Base-by-base conservation (phyloP, 2,797 vertebrate genomes). In the Pantherophis vulpinus region DNA sequence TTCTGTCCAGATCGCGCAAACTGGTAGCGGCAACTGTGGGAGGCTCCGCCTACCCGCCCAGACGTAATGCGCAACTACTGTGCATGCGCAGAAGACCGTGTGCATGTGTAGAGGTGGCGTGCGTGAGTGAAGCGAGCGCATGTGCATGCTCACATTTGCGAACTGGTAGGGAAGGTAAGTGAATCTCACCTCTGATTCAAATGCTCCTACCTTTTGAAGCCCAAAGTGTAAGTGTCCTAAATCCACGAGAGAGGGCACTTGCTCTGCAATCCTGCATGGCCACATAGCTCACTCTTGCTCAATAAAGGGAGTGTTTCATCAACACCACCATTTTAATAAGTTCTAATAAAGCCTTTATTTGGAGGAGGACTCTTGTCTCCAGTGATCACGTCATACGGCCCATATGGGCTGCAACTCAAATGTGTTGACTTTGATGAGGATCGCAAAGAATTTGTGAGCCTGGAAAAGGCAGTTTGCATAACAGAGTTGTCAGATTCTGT, bases 331-430 rank as follows among this genome's bases (percentile, higher is more conserved):
- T 70, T 63, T 93, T 61, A 66, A 86, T 91, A 32, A n/a, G 32
- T 89, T 91, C 25, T 89, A 86, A 91, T 93, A 66, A 93, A 74
- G 25, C 87, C 37, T 91, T 87, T 56, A 58, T 74, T 93, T 74
- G 70, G 90, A 59, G 90, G 47, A 91, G 25, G 59, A 32, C 5
- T 29, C 23, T 58, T 29, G 79, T n/a, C 86, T 93, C 70, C 47
- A 63, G 23, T 59, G 90, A 74, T 63, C 47, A 12, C 47, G 9
- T 58, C 89, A 90, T 58, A 79, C 70, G 63, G 61, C 55, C 8
- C 13, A 88, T 56, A 58, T 59, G 56, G 7, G 32, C 89, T 83
- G 58, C 37, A 1, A 51, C 37, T 47, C 63, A 59, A 59, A 92
- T 12, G 74, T 42, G 18, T 79, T 79, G n/a, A 47, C 83, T 66